A percentile compares a stretch with the other conserved stretches of the same genome.
Conservation (phyloP, 1,140 invertebrate species). For the Hylaeus volcanicus region DNA sequence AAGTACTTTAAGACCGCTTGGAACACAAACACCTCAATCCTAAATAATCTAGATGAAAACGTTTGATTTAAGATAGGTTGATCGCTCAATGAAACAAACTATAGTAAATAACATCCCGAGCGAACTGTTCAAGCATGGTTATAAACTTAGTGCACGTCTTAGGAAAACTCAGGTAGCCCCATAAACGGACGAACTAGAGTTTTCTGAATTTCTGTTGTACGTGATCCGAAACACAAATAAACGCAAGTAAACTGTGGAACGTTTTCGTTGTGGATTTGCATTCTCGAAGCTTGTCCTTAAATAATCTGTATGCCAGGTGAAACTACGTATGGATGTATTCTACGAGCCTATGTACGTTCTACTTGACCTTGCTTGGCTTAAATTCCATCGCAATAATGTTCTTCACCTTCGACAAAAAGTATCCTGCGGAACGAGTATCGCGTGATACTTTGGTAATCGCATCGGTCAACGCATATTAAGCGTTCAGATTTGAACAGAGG, state of each 20-base stretch:
- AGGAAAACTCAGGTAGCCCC: conserved; percentile 7
- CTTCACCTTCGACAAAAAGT: conserved; percentile 28
- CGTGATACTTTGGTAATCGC: conserved; percentile 31
- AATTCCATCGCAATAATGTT: conserved; percentile 18
- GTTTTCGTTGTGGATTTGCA: not conserved
- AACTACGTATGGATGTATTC: not conserved
- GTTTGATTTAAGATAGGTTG: too few species aligned
- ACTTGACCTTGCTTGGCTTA: not conserved
- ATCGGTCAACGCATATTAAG: conserved; percentile 2
- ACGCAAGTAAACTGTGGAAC: not conserved
- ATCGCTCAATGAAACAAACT: too few species aligned
- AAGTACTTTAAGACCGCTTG: too few species aligned
- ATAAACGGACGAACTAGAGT: not conserved
- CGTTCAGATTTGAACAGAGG: not conserved
- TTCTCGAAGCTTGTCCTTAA: not conserved
- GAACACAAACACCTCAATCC: too few species aligned
- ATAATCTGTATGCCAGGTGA: not conserved
- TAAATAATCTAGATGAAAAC: too few species aligned
- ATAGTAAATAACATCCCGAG: too few species aligned
- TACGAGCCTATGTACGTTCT: not conserved
- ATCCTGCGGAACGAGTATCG: conserved; percentile 9
- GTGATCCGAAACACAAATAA: not conserved
- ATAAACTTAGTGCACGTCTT: not conserved
- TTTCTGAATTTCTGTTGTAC: not conserved
- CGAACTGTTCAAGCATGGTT: too few species aligned